Percentiles rank a stretch among this genome's conserved stretches.
phyloP scores from a whole-genome alignment of 2,888 invertebrate genomes.

The Drosophila differens region DNA sequence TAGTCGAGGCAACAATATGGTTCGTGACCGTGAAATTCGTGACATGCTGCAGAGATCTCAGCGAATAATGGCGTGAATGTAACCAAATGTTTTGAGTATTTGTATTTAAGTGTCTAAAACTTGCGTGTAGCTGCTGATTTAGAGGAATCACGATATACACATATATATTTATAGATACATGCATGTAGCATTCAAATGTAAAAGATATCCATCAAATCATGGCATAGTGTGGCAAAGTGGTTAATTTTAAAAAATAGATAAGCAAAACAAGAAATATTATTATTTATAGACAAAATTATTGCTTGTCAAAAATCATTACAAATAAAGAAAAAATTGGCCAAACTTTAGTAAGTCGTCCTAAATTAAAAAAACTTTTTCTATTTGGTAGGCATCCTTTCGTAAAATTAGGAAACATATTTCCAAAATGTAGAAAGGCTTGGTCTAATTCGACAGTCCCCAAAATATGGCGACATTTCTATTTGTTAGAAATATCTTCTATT shows the following conservation, averaged over 20 bases:
- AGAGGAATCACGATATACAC: constrained; percentile 47
- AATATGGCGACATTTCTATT: neutral
- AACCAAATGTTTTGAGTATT: constrained; percentile 36
- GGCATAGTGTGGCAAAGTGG: constrained; percentile 13
- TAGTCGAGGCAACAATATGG: constrained; percentile 26
- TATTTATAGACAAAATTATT: neutral
- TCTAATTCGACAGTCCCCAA: neutral
- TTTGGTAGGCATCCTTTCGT: neutral
- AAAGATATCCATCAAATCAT: constrained; percentile 8
- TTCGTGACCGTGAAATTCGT: constrained; percentile 76
- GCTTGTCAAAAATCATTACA: neutral
- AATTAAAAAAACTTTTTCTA: neutral
- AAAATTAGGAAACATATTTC: neutral
- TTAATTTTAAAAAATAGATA: neutral
- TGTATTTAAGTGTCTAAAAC: constrained; percentile 15
- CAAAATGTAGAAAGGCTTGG: neutral
- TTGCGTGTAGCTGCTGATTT: constrained; percentile 43
- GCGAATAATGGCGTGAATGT: constrained; percentile 48
- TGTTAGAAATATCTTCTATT: neutral
- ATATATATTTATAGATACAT: neutral
- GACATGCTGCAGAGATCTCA: constrained; percentile 52
- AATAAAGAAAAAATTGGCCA: neutral
- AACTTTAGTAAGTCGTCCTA: neutral
- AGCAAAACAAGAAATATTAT: neutral
- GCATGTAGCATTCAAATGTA: constrained; percentile 21